These are phyloP conservation scores for Halictus ligatus DNA, from an alignment of 2,888 invertebrate genomes.

Conservation along the genomic window DNA sequence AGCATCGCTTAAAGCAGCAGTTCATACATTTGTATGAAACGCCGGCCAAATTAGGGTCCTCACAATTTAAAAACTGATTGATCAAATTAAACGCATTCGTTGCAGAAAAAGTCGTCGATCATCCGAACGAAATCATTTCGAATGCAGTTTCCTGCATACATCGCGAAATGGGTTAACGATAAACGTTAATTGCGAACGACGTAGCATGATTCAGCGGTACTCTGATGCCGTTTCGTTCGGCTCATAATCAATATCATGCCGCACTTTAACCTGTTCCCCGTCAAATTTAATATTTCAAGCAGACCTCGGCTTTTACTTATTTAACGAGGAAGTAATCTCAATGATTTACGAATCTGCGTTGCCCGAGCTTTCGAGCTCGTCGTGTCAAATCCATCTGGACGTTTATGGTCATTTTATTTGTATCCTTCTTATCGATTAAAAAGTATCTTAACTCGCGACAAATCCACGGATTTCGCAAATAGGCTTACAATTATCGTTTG, in stretches of 20 bases:
- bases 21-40: conserved; percentile 14
- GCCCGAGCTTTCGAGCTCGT: background rate
- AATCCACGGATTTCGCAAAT: background rate
- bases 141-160: conserved; percentile 1
- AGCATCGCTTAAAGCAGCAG: background rate
- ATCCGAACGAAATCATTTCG: conserved; percentile 6
- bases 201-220: conserved; percentile 24
- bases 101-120: conserved; percentile 12
- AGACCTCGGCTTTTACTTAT: conserved; percentile 12
- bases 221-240: conserved; percentile 21
- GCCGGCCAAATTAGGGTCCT: conserved; percentile 1
- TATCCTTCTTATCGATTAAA: conserved; percentile 55
- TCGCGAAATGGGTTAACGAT: conserved; percentile 31
- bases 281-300: conserved; percentile 33
- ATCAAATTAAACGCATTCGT: conserved; percentile 27
- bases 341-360: conserved; percentile 28
- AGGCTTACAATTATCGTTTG: background rate
- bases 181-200: conserved; percentile 43
- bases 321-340: conserved; percentile 31
- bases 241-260: conserved; percentile 15
- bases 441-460: conserved; percentile 65
- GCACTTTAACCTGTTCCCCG: background rate
- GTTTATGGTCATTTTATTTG: conserved; percentile 59
- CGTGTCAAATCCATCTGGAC: conserved; percentile 24
- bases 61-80: conserved; percentile 26